Percentiles rank a stretch among this genome's conserved stretches.
Evolutionary conservation across 2,888 invertebrate species (phyloP).

Genomic region (Hirtodrosophila duncani): DNA sequence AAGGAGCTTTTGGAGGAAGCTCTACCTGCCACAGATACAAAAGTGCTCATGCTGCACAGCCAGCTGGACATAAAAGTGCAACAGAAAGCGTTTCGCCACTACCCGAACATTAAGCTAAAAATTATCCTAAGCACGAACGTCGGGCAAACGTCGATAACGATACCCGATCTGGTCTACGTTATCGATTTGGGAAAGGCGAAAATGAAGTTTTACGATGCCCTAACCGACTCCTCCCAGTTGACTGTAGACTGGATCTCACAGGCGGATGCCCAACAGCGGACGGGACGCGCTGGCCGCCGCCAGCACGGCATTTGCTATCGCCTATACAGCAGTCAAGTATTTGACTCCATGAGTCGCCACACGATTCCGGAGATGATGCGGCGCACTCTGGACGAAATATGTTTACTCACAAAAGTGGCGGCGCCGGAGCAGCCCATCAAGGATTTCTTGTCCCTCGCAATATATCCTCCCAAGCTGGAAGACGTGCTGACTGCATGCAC

Average conservation of each 20-base stretch:
- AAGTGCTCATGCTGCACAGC: slow-evolving; percentile 90
- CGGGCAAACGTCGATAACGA: slow-evolving; percentile 96
- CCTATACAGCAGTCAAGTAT: slow-evolving; percentile 86
- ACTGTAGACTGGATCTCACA: slow-evolving; percentile 92
- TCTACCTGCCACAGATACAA: slow-evolving; percentile 26
- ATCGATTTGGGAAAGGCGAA: slow-evolving; percentile 95
- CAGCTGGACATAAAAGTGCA: slow-evolving; percentile 91
- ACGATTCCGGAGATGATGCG: slow-evolving; percentile 92
- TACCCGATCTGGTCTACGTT: slow-evolving; percentile 95
- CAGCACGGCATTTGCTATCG: slow-evolving; percentile 90
- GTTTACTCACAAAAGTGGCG: slow-evolving; percentile 91
- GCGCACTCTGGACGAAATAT: slow-evolving; percentile 90
- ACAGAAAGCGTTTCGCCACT: slow-evolving; percentile 85
- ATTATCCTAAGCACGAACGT: slow-evolving; percentile 97
- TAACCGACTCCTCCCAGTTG: slow-evolving; percentile 87
- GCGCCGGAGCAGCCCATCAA: slow-evolving; percentile 87
- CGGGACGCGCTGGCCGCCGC: slow-evolving; percentile 92
- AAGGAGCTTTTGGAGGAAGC: slow-evolving; percentile 81
- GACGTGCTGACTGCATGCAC: slow-evolving; percentile 86
- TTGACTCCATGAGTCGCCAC: slow-evolving; percentile 84
- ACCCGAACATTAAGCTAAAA: slow-evolving; percentile 82
- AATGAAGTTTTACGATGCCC: slow-evolving; percentile 91
- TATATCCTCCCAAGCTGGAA: slow-evolving; percentile 90
- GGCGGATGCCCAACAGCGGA: slow-evolving; percentile 91
- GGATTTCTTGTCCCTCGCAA: slow-evolving; percentile 88